phyloP scores from a whole-genome alignment of 2,797 vertebrate genomes.

The Molothrus aeneus region DNA sequence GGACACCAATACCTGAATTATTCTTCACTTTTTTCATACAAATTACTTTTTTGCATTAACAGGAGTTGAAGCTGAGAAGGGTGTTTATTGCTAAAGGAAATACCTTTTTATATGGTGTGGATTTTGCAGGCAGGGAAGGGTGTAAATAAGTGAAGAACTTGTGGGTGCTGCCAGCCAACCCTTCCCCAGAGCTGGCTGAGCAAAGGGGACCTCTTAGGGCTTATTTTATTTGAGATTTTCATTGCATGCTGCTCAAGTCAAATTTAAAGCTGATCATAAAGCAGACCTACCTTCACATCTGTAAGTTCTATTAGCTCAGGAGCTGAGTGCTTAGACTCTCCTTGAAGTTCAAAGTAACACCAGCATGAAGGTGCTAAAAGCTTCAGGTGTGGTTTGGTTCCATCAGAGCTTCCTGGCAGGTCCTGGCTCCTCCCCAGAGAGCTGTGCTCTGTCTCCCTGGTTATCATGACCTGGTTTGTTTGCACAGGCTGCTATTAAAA shows the following conservation, averaged over 20 bases:
- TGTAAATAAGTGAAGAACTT: background rate
- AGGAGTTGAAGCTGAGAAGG: background rate
- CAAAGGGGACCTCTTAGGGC: background rate
- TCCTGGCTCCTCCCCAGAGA: background rate
- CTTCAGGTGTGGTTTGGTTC: background rate
- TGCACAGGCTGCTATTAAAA: slow-evolving; percentile 34
- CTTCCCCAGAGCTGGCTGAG: background rate
- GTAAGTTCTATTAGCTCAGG: background rate
- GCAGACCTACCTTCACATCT: background rate
- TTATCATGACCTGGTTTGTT: background rate
- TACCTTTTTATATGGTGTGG: background rate
- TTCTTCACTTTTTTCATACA: background rate
- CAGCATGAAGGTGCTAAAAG: background rate
- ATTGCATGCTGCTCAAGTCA: background rate
- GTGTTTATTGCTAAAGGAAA: background rate
- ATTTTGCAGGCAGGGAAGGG: background rate
- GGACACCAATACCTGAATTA: accelerated
- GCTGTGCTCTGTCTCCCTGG: background rate
- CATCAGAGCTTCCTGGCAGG: background rate
- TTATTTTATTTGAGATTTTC: background rate
- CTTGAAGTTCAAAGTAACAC: background rate
- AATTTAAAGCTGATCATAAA: background rate
- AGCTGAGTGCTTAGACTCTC: background rate
- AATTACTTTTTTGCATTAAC: background rate
- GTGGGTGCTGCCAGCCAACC: background rate